Percentiles rank a stretch among this genome's conserved stretches.
phyloP scores from a whole-genome alignment of 37 sponge, comb jelly and placozoan genomes.

The Dysidea cf. avara region DNA sequence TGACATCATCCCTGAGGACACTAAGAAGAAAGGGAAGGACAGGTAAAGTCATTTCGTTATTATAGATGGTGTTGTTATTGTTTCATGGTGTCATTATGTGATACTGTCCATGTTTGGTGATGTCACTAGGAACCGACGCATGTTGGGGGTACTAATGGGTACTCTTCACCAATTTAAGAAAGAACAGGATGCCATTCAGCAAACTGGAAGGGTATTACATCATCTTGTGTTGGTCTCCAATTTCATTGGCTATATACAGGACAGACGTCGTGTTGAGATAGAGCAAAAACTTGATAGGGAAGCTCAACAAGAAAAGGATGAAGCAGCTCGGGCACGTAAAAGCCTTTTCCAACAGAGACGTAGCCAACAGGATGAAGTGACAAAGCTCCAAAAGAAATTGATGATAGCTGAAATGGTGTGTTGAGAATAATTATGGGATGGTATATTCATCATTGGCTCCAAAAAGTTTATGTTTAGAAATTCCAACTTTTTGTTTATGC shows the following conservation, averaged over 20 bases:
- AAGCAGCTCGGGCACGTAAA: constrained; percentile 38
- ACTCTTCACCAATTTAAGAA: constrained; percentile 81
- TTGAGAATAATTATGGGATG: too few species aligned
- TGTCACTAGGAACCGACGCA: constrained; percentile 71
- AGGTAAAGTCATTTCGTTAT: neutral
- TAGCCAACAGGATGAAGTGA: constrained; percentile 41
- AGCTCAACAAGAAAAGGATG: constrained; percentile 51
- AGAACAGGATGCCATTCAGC: constrained; percentile 23
- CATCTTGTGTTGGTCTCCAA: constrained; percentile 3
- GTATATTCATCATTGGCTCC: too few species aligned
- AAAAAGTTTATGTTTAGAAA: too few species aligned
- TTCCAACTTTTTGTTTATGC: too few species aligned
- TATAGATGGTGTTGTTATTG: neutral
- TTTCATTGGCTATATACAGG: constrained; percentile 28
- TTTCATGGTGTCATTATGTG: neutral
- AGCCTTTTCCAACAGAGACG: constrained; percentile 58
- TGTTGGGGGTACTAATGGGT: constrained; percentile 86
- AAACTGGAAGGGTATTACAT: constrained; percentile 49
- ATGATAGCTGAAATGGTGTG: constrained; percentile 39
- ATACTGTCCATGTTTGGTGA: neutral
- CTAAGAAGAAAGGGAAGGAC: constrained; percentile 45
- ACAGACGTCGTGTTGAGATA: constrained; percentile 59
- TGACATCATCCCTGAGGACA: constrained; percentile 25
- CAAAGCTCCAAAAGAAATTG: constrained; percentile 43
- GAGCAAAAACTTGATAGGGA: constrained; percentile 70